Percentiles rank a stretch among this genome's conserved stretches.
Evolutionary conservation across 2,888 invertebrate genomes (phyloP).

Genomic region (Anodontia alba): DNA sequence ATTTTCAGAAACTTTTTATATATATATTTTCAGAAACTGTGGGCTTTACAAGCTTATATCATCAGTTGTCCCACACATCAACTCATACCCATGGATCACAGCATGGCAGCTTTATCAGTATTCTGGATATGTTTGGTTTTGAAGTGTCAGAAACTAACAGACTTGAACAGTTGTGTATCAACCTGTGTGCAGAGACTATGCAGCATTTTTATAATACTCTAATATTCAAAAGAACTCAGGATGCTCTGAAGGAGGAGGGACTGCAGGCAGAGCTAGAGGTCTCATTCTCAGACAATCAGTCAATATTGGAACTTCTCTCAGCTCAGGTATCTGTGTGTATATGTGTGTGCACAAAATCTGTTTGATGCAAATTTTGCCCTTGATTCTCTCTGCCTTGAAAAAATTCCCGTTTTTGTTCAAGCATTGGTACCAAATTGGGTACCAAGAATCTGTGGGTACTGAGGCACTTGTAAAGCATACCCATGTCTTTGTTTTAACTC

Average conservation of each 20-base stretch:
- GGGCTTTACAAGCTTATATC: neutral
- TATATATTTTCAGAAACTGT: neutral
- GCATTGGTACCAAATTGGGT: no score
- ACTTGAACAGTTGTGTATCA: slow-evolving; percentile 96
- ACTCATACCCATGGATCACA: slow-evolving; percentile 23
- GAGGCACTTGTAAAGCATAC: no score
- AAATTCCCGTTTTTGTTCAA: no score
- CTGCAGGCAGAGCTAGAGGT: slow-evolving; percentile 95
- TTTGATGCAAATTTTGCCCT: no score
- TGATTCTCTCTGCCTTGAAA: neutral
- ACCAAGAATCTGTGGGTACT: no score
- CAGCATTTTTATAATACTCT: slow-evolving; percentile 99
- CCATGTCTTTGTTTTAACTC: no score
- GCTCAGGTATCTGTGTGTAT: slow-evolving; percentile 87
- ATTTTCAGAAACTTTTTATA: no score
- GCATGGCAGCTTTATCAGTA: slow-evolving; percentile 92
- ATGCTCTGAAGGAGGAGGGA: slow-evolving; percentile 97
- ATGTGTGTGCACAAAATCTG: neutral
- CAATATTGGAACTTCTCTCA: slow-evolving; percentile 97
- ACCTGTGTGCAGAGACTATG: slow-evolving; percentile 98
- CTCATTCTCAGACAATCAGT: slow-evolving; percentile 97
- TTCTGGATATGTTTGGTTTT: slow-evolving; percentile 98
- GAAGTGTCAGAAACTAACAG: slow-evolving; percentile 95
- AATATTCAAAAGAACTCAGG: slow-evolving; percentile 96
- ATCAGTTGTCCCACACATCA: neutral